Conservation (phyloP, 2,888 invertebrate species). For the Drosophila ezoana region DNA sequence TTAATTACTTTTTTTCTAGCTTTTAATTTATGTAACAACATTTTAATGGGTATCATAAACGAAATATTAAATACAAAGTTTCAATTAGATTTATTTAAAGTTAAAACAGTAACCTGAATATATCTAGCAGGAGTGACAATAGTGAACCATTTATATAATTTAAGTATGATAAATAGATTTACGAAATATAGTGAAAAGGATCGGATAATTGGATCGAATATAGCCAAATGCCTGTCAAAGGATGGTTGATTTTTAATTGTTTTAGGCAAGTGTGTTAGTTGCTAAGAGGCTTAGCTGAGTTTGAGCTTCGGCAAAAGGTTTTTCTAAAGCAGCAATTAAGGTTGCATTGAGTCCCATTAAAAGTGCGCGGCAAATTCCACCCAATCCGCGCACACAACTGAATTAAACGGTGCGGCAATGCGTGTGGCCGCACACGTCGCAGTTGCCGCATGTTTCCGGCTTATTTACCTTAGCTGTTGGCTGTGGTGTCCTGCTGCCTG, state of each 20-base stretch:
- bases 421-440: constrained; percentile 12
- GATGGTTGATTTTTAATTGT: no score
- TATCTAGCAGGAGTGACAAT: no score
- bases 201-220: no score
- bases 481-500: constrained; percentile 18
- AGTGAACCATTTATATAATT: no score
- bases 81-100: no score
- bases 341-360: background rate
- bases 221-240: no score
- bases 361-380: background rate
- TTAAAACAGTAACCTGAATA: no score
- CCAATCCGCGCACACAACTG: constrained; percentile 3
- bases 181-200: no score
- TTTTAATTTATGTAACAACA: background rate
- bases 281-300: background rate
- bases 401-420: constrained; percentile 6
- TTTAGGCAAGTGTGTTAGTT: background rate
- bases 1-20: background rate
- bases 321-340: background rate
- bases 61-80: no score
- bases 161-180: no score
- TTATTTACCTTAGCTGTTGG: constrained; percentile 58
- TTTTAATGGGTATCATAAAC: background rate
- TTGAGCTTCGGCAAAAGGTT: background rate
- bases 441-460: constrained; percentile 57